Evolutionary conservation across 2,113 vertebrate genomes (phyloP).

Genomic region (Syngnathus typhle): DNA sequence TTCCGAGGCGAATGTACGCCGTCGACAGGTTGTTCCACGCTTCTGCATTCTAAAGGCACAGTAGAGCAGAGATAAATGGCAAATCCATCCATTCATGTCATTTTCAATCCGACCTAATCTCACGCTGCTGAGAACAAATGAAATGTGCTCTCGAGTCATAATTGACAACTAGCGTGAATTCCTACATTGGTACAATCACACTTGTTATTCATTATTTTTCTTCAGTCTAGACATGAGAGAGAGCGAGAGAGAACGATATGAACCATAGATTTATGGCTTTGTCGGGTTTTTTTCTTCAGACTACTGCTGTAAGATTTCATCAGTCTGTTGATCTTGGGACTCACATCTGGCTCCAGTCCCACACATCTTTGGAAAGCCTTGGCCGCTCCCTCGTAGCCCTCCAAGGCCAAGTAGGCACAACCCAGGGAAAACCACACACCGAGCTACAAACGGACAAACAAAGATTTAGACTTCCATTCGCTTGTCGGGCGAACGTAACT

Average conservation of each 20-base stretch:
- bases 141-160: not conserved
- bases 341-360: conserved; percentile 89
- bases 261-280: conserved; percentile 2
- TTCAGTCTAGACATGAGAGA: conserved; percentile 1
- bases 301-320: not conserved
- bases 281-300: not conserved
- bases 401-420: conserved; percentile 86
- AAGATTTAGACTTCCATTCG: not conserved
- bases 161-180: not conserved
- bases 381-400: conserved; percentile 85
- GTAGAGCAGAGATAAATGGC: not conserved
- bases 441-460: conserved; percentile 68
- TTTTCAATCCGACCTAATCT: not conserved
- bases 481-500: not conserved
- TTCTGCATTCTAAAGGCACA: conserved; percentile 83
- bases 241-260: not conserved
- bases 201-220: conserved; percentile 3
- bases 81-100: not conserved
- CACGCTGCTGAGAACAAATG: not conserved
- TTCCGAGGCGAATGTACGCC: conserved; percentile 87
- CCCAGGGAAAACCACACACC: conserved; percentile 98
- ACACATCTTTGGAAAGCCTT: conserved; percentile 92
- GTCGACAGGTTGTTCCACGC: conserved; percentile 98
- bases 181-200: not conserved
- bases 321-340: conserved; percentile 35